Evolutionary conservation across 2,113 vertebrate genomes (phyloP).

Genomic region (Aythya baeri): DNA sequence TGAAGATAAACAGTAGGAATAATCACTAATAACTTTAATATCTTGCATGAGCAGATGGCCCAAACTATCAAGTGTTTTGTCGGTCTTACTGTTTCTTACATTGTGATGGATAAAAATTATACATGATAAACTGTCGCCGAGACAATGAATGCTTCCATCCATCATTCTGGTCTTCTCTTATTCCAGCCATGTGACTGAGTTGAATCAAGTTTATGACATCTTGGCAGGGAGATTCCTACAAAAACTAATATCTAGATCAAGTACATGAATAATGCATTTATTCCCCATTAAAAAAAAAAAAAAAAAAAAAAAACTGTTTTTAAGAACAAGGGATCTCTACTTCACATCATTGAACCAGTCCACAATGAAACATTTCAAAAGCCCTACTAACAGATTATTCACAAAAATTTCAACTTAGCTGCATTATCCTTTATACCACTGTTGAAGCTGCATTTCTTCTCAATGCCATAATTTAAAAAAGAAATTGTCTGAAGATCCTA

Average conservation of each 20-base stretch:
- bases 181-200: conserved; percentile 1
- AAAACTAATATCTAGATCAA: background rate
- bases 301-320: background rate
- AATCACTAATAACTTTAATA: conserved; percentile 18
- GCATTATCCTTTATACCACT: background rate
- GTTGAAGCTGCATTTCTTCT: background rate
- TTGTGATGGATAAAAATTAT: conserved; percentile 11
- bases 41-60: conserved; percentile 13
- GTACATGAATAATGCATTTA: conserved; percentile 13
- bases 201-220: conserved; percentile 39
- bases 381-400: background rate
- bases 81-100: conserved; percentile 3
- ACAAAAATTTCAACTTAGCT: background rate
- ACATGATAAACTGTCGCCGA: background rate
- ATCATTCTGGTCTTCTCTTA: conserved; percentile 2
- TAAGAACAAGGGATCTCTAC: background rate
- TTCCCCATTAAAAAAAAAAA: background rate
- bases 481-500: background rate
- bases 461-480: background rate
- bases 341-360: background rate
- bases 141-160: conserved; percentile 22
- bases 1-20: background rate
- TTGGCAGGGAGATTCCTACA: background rate
- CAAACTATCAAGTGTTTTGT: conserved; percentile 1
- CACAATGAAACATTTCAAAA: background rate